phyloP scores from a whole-genome alignment of 2,888 invertebrate species.

The Meandrusa payeni region DNA sequence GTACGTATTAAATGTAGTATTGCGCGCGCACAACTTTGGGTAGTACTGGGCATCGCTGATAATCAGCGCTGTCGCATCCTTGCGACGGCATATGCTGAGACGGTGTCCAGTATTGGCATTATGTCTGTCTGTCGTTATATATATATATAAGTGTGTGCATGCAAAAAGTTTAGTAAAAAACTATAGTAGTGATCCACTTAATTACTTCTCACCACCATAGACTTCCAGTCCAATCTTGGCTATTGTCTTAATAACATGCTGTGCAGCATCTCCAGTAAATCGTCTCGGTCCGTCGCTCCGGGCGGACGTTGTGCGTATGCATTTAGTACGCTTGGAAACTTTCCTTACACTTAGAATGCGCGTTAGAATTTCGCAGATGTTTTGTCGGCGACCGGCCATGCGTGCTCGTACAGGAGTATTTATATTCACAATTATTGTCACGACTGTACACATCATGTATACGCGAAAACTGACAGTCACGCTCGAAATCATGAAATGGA shows the following conservation, averaged over 20 bases:
- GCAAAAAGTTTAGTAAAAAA: no score
- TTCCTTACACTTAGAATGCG: conserved; percentile 65
- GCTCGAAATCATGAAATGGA: no score
- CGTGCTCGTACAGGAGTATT: conserved; percentile 39
- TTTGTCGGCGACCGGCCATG: conserved; percentile 52
- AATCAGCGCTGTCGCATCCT: no score
- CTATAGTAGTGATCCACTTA: no score
- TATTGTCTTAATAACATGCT: conserved; percentile 22
- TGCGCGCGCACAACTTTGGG: no score
- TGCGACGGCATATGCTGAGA: no score
- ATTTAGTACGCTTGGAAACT: conserved; percentile 67
- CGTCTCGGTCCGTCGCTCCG: conserved; percentile 50
- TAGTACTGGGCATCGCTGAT: no score
- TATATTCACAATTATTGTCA: conserved; percentile 33
- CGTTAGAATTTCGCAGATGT: conserved; percentile 64
- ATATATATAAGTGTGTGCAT: no score
- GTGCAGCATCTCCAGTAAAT: conserved; percentile 24
- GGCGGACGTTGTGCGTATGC: conserved; percentile 46
- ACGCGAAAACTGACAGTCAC: no score
- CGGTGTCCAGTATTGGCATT: no score
- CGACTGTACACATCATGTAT: conserved; percentile 25
- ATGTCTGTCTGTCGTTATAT: no score
- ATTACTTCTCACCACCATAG: conserved; percentile 7
- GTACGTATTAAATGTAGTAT: no score
- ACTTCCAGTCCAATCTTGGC: conserved; percentile 6